Evolutionary conservation across 2,113 vertebrate genomes (phyloP).

Genomic region (Acrocephalus kingi): DNA sequence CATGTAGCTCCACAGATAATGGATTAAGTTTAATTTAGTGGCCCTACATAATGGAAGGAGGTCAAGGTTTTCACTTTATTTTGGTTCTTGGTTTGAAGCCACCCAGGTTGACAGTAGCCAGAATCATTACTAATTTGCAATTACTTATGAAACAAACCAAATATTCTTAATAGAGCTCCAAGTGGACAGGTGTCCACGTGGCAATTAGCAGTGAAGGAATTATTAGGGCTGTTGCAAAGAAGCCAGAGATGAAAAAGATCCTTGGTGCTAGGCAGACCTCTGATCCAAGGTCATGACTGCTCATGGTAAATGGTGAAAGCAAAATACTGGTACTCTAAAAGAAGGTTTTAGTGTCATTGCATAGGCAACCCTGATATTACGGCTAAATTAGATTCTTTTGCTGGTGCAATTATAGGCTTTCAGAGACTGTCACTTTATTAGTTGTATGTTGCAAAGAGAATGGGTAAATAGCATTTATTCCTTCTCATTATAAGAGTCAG

Average conservation of each 20-base stretch:
- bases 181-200: background rate
- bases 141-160: background rate
- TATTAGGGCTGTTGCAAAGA: background rate
- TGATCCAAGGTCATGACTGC: background rate
- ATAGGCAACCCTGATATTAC: background rate
- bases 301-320: background rate
- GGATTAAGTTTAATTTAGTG: background rate
- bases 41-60: slow-evolving; percentile 15
- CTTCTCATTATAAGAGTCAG: background rate
- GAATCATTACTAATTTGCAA: slow-evolving; percentile 15
- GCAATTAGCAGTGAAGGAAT: background rate
- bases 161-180: background rate
- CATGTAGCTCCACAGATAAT: background rate
- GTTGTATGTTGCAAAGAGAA: background rate
- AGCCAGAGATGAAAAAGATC: background rate
- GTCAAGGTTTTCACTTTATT: slow-evolving; percentile 34
- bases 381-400: slow-evolving; percentile 1
- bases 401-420: background rate
- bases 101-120: background rate
- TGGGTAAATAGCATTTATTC: background rate
- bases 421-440: background rate
- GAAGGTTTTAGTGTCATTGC: background rate
- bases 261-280: background rate
- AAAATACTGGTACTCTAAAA: background rate
- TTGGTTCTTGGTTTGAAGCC: slow-evolving; percentile 4